Evolutionary conservation across 2,888 invertebrate genomes (phyloP).

Genomic region (Apoda limacodes): DNA sequence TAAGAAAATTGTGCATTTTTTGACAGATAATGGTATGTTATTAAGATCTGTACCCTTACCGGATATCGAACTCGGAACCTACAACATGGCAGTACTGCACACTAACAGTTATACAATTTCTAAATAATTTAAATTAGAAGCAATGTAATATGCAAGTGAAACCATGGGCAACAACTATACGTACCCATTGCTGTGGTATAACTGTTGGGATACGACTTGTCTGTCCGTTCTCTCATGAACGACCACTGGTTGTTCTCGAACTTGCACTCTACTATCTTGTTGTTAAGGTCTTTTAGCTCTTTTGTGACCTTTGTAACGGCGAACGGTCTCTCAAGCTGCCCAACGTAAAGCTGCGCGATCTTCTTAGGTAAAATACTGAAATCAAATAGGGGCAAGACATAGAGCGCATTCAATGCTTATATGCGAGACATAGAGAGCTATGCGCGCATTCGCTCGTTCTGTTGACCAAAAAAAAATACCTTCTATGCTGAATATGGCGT

Average conservation of each 20-base stretch:
- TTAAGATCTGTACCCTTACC: too few species aligned
- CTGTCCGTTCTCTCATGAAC: slow-evolving; percentile 95
- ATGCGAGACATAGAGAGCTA: too few species aligned
- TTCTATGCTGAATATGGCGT: too few species aligned
- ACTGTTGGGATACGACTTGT: slow-evolving; percentile 96
- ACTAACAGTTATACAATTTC: too few species aligned
- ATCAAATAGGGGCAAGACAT: too few species aligned
- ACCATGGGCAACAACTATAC: slow-evolving; percentile 10
- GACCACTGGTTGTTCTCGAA: slow-evolving; percentile 86
- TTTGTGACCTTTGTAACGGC: slow-evolving; percentile 83
- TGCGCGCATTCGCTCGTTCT: too few species aligned
- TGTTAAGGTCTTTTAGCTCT: slow-evolving; percentile 81
- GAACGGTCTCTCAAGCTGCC: slow-evolving; percentile 76
- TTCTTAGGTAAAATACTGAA: slow-evolving; percentile 75
- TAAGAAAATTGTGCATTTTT: too few species aligned
- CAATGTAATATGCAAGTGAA: not conserved
- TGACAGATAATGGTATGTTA: too few species aligned
- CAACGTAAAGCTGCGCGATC: slow-evolving; percentile 84
- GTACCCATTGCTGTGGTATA: slow-evolving; percentile 84
- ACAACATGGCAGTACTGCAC: too few species aligned
- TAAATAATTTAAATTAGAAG: not conserved
- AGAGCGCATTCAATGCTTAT: too few species aligned
- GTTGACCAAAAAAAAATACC: not conserved
- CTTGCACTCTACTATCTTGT: slow-evolving; percentile 97
- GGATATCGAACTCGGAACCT: too few species aligned